Evolutionary conservation across 2,888 invertebrate species (phyloP).

Genomic region (Sycophila texana): DNA sequence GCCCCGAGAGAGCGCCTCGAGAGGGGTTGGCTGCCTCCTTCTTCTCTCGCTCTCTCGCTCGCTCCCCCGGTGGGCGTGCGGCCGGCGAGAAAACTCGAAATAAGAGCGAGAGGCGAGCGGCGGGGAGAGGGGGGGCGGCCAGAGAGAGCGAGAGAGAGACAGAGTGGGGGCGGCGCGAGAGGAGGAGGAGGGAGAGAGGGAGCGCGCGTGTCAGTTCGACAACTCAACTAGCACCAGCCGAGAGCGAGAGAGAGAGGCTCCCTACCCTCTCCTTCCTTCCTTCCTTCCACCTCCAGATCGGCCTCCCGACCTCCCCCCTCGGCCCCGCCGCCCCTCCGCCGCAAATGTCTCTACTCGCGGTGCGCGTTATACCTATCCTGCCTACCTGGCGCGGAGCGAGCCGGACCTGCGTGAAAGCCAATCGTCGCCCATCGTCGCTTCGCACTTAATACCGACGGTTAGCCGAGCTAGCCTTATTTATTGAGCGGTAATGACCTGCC

Average conservation of each 20-base stretch:
- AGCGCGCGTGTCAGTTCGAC: slow-evolving; percentile 75
- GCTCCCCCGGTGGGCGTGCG: slow-evolving; percentile 11
- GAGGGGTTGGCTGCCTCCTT: slow-evolving; percentile 17
- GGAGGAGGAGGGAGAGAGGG: slow-evolving; percentile 60
- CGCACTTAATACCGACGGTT: too few relatives aligned
- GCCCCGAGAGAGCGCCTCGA: slow-evolving; percentile 54
- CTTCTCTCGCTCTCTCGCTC: slow-evolving; percentile 33
- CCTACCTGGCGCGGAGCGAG: background rate
- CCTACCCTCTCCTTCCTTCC: slow-evolving; percentile 59
- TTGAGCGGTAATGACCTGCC: too few relatives aligned
- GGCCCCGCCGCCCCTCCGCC: slow-evolving; percentile 13
- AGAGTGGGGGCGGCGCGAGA: slow-evolving; percentile 32
- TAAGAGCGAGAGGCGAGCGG: slow-evolving; percentile 58
- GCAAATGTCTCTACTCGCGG: slow-evolving; percentile 11
- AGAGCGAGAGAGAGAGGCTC: slow-evolving; percentile 28
- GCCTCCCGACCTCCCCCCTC: slow-evolving; percentile 13
- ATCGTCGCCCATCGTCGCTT: too few relatives aligned
- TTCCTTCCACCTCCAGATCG: slow-evolving; percentile 45
- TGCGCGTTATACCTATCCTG: background rate
- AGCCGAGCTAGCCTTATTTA: too few relatives aligned
- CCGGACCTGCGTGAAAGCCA: background rate
- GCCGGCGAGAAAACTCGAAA: slow-evolving; percentile 59
- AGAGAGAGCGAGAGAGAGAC: slow-evolving; percentile 48
- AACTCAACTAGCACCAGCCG: slow-evolving; percentile 74
- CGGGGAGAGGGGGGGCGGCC: slow-evolving; percentile 47